Conservation (phyloP, 2,888 invertebrate genomes). For the Eupelmus urozonus region DNA sequence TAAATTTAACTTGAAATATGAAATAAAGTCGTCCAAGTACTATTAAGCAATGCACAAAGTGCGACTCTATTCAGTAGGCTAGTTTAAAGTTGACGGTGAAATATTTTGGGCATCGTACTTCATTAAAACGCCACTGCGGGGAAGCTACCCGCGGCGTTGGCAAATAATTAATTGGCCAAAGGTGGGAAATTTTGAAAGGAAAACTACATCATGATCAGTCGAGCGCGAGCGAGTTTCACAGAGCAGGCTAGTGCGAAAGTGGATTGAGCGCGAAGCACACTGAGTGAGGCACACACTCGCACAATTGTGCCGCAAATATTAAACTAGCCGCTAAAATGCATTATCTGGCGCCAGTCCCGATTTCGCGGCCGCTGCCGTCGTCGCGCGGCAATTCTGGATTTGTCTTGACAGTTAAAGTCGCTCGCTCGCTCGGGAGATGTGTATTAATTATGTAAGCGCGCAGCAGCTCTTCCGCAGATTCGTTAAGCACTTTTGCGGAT, state of each 20-base stretch:
- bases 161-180: not conserved
- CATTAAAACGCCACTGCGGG: too few species aligned
- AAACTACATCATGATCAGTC: not conserved
- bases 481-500: conserved; percentile 53
- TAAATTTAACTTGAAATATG: too few species aligned
- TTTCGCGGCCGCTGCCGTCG: conserved; percentile 38
- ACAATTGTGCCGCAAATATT: not conserved
- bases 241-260: conserved; percentile 9
- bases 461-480: too few species aligned
- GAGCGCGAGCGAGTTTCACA: not conserved
- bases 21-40: too few species aligned
- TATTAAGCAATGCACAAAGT: too few species aligned
- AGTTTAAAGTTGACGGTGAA: too few species aligned
- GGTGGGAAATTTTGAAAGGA: not conserved
- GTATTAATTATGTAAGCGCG: conserved; percentile 65
- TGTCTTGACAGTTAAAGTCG: conserved; percentile 57
- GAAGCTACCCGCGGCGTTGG: not conserved
- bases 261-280: conserved; percentile 28
- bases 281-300: conserved; percentile 14
- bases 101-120: too few species aligned
- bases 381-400: conserved; percentile 46
- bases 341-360: conserved; percentile 60
- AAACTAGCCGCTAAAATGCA: conserved; percentile 42
- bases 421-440: conserved; percentile 57
- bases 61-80: too few species aligned